Conservation (phyloP, 2,797 vertebrate genomes). For the Macroramphosus scolopax region DNA sequence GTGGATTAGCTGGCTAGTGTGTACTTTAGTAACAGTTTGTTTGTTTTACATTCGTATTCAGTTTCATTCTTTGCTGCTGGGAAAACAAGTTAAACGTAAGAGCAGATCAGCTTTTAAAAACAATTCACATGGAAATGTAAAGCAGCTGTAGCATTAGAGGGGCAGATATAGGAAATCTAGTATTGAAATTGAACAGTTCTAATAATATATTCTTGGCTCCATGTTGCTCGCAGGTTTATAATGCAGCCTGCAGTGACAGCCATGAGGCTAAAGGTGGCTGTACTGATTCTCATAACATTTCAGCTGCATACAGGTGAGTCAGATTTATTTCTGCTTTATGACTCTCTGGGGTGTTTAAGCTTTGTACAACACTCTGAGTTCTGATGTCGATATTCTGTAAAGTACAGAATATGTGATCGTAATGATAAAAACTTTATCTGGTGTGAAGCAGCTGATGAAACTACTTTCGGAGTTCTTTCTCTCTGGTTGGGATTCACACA, state of each 20-base stretch:
- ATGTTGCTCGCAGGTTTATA: constrained; percentile 29
- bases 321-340: not conserved
- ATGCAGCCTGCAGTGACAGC: constrained; percentile 50
- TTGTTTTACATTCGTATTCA: constrained; percentile 19
- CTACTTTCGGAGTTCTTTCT: not conserved
- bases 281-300: constrained; percentile 50
- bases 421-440: not conserved
- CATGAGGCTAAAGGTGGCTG: constrained; percentile 28
- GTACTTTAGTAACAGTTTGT: not conserved
- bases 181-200: too few species aligned
- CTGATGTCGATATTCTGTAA: too few species aligned
- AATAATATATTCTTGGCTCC: too few species aligned
- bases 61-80: not conserved
- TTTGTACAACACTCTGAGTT: not conserved
- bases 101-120: not conserved
- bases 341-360: not conserved
- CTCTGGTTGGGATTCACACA: constrained; percentile 23
- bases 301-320: constrained; percentile 69
- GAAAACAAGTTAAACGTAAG: not conserved
- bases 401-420: not conserved
- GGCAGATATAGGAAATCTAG: too few species aligned
- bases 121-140: not conserved
- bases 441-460: not conserved
- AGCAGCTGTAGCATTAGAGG: not conserved
- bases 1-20: constrained; percentile 4